phyloP scores from a whole-genome alignment of 2,888 invertebrate species.

The Spialia ferax region DNA sequence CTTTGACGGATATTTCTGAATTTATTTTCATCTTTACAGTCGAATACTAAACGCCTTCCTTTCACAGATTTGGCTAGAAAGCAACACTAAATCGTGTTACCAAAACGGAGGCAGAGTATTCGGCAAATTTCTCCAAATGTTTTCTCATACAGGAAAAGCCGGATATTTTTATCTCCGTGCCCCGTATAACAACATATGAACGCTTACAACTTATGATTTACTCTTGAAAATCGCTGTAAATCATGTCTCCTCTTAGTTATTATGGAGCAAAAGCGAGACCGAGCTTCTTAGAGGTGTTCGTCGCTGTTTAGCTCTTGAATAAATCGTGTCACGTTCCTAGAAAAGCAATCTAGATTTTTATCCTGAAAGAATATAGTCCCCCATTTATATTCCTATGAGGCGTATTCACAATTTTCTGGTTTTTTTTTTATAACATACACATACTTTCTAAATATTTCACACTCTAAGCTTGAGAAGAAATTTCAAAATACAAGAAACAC shows the following conservation, averaged over 20 bases:
- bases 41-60: background rate
- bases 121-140: constrained; percentile 45
- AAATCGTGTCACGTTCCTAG: constrained; percentile 62
- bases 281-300: constrained; percentile 31
- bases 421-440: background rate
- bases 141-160: constrained; percentile 43
- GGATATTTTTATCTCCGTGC: constrained; percentile 42
- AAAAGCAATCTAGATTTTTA: constrained; percentile 67
- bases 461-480: background rate
- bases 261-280: constrained; percentile 22
- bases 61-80: constrained; percentile 33
- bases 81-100: constrained; percentile 47
- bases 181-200: constrained; percentile 11
- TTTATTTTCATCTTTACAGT: background rate
- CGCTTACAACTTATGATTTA: constrained; percentile 13
- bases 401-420: background rate
- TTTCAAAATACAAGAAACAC: background rate
- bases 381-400: constrained; percentile 14
- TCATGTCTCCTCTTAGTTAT: constrained; percentile 2
- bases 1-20: background rate
- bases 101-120: constrained; percentile 43
- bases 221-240: constrained; percentile 4
- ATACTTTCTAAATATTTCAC: background rate
- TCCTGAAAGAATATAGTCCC: constrained; percentile 54
- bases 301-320: constrained; percentile 46